These are phyloP conservation scores for Hippolais icterina DNA, from an alignment of 2,113 vertebrate genomes.

Conservation along the genomic window DNA sequence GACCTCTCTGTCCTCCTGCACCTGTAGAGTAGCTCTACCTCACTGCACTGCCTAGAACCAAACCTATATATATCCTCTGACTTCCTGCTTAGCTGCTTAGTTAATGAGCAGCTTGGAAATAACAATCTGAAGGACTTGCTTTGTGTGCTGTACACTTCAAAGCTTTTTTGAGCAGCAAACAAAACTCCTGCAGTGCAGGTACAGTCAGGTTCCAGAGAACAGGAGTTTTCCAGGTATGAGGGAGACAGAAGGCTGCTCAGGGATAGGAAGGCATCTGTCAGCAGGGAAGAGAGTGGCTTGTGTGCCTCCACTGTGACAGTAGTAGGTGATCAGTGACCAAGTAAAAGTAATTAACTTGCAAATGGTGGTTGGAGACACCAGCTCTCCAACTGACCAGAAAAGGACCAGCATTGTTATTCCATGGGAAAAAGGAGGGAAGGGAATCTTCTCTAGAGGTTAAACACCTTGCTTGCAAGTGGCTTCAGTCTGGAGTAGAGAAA, in stretches of 20 bases:
- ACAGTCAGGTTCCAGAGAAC: not conserved
- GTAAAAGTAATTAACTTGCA: slow-evolving; percentile 15
- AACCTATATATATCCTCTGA: not conserved
- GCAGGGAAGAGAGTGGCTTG: not conserved
- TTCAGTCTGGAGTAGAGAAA: not conserved
- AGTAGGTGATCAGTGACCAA: not conserved
- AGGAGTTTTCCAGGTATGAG: not conserved
- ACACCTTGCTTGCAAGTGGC: not conserved
- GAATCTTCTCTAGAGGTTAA: not conserved
- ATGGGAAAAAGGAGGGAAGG: not conserved
- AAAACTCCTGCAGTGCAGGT: not conserved
- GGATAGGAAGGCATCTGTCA: not conserved
- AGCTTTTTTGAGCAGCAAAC: slow-evolving; percentile 15
- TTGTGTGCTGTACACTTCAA: slow-evolving; percentile 31
- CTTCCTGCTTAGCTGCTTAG: not conserved
- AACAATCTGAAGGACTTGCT: not conserved
- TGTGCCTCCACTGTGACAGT: not conserved
- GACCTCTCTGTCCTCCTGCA: not conserved
- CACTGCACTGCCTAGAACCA: not conserved
- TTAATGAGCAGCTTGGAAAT: not conserved
- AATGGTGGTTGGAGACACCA: not conserved
- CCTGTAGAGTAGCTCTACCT: not conserved
- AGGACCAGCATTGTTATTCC: not conserved
- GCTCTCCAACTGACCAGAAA: not conserved
- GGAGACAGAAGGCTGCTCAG: not conserved